A percentile compares a stretch with the other conserved stretches of the same genome.
Conservation (phyloP, 2,797 vertebrate species). For the Thamnophis elegans region DNA sequence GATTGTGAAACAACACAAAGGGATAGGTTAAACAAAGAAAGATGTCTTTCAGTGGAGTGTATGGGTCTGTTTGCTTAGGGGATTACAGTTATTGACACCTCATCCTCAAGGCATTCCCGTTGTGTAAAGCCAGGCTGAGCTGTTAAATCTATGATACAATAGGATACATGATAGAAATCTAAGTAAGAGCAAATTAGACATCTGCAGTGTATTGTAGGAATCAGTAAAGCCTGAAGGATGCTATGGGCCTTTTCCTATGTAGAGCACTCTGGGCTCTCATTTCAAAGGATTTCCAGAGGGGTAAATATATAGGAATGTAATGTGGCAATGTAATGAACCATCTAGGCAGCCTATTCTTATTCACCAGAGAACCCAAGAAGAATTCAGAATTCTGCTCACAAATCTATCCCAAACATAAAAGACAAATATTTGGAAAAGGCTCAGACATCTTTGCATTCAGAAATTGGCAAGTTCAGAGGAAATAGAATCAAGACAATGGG, state of each 20-base stretch:
- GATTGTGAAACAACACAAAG: constrained; percentile 3
- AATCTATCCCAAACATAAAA: background rate
- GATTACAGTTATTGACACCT: constrained; percentile 37
- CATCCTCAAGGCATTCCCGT: constrained; percentile 31
- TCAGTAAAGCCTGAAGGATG: constrained; percentile 23
- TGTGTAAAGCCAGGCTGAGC: constrained; percentile 32
- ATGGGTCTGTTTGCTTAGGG: background rate
- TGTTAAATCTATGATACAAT: background rate
- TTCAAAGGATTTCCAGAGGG: background rate
- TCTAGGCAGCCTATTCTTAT: background rate
- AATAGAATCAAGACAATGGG: background rate
- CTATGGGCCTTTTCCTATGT: background rate
- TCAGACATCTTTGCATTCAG: background rate
- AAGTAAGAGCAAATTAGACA: constrained; percentile 37
- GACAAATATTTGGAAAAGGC: background rate
- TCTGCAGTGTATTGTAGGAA: background rate
- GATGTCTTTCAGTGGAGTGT: background rate
- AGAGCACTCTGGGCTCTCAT: background rate
- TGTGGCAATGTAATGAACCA: background rate
- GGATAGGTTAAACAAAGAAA: constrained; percentile 26
- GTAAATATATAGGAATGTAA: background rate
- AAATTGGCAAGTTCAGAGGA: background rate
- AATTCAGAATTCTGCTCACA: background rate
- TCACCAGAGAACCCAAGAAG: background rate
- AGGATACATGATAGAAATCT: background rate